phyloP scores from a whole-genome alignment of 2,797 vertebrate species.

The Chaetophractus vellerosus region DNA sequence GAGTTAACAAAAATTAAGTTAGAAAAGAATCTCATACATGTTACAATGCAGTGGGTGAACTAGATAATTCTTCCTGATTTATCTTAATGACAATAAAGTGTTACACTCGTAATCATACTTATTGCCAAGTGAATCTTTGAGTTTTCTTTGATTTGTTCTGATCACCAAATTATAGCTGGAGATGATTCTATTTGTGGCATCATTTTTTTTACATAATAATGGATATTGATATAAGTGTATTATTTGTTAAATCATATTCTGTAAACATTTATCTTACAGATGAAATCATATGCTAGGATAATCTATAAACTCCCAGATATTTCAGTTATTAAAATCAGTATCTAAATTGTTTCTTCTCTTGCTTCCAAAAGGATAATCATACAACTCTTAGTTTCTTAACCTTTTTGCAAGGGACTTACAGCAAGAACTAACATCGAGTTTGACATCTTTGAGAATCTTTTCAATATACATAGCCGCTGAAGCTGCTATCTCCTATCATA shows the following conservation, averaged over 20 bases:
- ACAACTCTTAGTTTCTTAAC: constrained; percentile 36
- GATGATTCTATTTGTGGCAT: constrained; percentile 29
- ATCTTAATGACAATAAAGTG: constrained; percentile 2
- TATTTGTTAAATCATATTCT: constrained; percentile 21
- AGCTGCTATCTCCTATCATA: neutral
- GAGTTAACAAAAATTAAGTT: neutral
- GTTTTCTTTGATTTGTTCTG: constrained; percentile 72
- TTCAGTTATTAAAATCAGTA: neutral
- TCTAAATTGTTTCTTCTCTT: constrained; percentile 41
- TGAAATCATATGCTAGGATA: neutral
- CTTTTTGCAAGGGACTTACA: constrained; percentile 38
- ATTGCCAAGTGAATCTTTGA: neutral
- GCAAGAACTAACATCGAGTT: neutral
- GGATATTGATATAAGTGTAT: constrained; percentile 19
- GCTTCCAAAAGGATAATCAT: neutral
- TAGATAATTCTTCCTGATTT: neutral
- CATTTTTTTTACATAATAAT: neutral
- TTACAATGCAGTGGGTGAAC: neutral
- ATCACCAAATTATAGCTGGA: constrained; percentile 36
- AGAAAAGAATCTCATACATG: neutral
- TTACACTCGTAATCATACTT: neutral
- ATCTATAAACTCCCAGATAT: neutral
- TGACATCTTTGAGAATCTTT: constrained; percentile 37
- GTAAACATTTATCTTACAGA: constrained; percentile 8
- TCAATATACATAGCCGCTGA: neutral